phyloP scores from a whole-genome alignment of 2,888 invertebrate genomes.

The Tipula helvola region DNA sequence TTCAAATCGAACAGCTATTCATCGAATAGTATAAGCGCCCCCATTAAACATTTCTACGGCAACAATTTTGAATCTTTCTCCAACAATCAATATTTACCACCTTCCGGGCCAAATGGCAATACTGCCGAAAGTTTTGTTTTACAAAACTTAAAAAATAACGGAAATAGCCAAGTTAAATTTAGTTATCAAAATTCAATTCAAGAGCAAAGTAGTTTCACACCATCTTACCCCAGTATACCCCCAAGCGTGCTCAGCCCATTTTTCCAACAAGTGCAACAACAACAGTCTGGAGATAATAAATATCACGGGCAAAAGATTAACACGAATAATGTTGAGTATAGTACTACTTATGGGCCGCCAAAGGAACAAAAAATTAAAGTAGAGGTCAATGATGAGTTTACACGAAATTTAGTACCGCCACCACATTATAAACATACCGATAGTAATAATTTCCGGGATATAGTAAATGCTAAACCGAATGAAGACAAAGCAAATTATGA shows the following conservation, averaged over 20 bases:
- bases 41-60: background rate
- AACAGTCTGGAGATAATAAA: constrained; percentile 9
- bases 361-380: background rate
- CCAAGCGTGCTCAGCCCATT: constrained; percentile 16
- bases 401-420: constrained; percentile 11
- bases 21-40: background rate
- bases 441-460: constrained; percentile 9
- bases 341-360: background rate
- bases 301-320: background rate
- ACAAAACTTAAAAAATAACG: background rate
- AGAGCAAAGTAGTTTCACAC: background rate
- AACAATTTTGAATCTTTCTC: background rate
- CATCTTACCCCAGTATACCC: constrained; percentile 15
- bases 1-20: background rate
- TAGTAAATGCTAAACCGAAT: background rate
- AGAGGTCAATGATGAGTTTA: constrained; percentile 9
- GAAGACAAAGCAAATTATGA: background rate
- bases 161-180: background rate
- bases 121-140: background rate
- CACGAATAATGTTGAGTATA: background rate
- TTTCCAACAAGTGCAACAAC: constrained; percentile 14
- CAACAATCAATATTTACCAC: background rate
- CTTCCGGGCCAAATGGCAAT: background rate
- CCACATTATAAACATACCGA: constrained; percentile 14
- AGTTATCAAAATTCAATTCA: background rate